These are phyloP conservation scores for Trichogramma pretiosum DNA, from an alignment of 1,140 invertebrate species.

Conservation along the genomic window DNA sequence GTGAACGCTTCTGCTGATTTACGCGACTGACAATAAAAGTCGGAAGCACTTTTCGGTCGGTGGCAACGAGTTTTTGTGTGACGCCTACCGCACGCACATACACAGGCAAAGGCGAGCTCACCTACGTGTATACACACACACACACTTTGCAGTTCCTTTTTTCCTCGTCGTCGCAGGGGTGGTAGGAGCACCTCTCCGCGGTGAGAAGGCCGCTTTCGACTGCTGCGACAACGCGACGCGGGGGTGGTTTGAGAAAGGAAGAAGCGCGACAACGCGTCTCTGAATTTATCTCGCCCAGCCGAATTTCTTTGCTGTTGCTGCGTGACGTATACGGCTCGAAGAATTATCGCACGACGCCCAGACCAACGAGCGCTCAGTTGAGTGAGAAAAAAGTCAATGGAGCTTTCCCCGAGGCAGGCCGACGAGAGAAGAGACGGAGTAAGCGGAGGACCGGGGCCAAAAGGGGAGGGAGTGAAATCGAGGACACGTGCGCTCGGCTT, in stretches of 20 bases:
- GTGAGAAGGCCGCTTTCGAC: too few relatives aligned
- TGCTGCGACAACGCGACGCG: too few relatives aligned
- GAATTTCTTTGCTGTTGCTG: not conserved
- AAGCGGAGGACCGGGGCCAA: too few relatives aligned
- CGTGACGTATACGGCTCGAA: slow-evolving; percentile 7
- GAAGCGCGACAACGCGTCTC: not conserved
- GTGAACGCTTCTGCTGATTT: slow-evolving; percentile 32
- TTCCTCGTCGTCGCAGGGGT: not conserved
- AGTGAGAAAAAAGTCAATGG: slow-evolving; percentile 1
- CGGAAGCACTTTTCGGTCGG: slow-evolving; percentile 32
- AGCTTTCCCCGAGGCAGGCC: too few relatives aligned
- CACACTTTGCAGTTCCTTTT: not conserved
- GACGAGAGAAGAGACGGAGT: too few relatives aligned
- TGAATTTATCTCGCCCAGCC: slow-evolving; percentile 7
- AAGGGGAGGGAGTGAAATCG: too few relatives aligned
- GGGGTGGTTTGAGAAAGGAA: not conserved
- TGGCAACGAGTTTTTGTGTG: slow-evolving; percentile 30
- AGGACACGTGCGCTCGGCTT: too few relatives aligned
- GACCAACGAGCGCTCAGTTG: slow-evolving; percentile 21
- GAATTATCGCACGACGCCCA: slow-evolving; percentile 12
- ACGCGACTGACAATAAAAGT: slow-evolving; percentile 33
- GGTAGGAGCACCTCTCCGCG: too few relatives aligned
- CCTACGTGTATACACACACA: not conserved
- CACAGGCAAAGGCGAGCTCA: not conserved
- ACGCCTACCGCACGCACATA: slow-evolving; percentile 12